phyloP scores from a whole-genome alignment of 1,140 invertebrate genomes.

The Zaprionus africanus region DNA sequence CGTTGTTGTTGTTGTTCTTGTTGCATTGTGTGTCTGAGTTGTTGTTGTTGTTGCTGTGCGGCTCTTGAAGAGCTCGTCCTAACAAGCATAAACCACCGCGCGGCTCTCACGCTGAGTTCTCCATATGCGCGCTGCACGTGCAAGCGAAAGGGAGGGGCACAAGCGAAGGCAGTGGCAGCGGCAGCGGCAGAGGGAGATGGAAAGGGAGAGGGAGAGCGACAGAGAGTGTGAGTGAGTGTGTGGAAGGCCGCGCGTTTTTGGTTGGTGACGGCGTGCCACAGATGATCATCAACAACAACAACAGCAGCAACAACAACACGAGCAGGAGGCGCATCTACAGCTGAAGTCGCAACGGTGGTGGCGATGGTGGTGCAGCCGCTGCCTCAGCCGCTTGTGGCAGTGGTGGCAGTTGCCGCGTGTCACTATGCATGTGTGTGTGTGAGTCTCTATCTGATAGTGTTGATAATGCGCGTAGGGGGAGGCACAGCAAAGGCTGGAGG shows the following conservation, averaged over 20 bases:
- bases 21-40: constrained; percentile 14
- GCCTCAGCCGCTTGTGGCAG: constrained; percentile 17
- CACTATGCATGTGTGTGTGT: constrained; percentile 32
- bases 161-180: background rate
- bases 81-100: constrained; percentile 76
- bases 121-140: constrained; percentile 6
- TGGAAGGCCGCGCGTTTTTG: constrained; percentile 72
- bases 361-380: constrained; percentile 16
- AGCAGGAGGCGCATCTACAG: constrained; percentile 25
- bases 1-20: constrained; percentile 31
- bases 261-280: constrained; percentile 72
- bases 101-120: constrained; percentile 53
- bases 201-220: background rate
- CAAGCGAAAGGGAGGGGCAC: background rate
- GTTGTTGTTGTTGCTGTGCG: constrained; percentile 28
- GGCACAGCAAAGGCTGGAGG: constrained; percentile 10
- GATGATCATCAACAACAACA: constrained; percentile 61
- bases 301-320: constrained; percentile 31
- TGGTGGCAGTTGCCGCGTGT: constrained; percentile 54
- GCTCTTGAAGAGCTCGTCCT: constrained; percentile 53
- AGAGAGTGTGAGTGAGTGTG: constrained; percentile 55
- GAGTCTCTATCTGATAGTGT: constrained; percentile 35
- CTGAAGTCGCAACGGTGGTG: constrained; percentile 6
- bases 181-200: too few relatives aligned
- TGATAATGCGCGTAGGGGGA: constrained; percentile 4